Base-by-base conservation (phyloP, 2,888 invertebrate species). In the Orchestes rusci region DNA sequence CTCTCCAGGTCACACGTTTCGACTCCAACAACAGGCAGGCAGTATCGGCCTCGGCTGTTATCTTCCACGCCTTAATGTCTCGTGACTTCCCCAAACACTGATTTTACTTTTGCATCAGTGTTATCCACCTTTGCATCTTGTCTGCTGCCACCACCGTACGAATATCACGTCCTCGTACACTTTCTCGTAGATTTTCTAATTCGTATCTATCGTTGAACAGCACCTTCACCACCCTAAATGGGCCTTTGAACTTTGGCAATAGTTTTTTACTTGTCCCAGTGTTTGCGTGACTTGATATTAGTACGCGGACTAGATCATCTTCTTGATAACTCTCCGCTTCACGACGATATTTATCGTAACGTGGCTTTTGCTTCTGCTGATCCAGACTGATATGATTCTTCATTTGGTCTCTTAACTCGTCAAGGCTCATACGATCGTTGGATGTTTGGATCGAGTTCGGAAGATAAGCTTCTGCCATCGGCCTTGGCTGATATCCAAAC, bases 121-220 rank as follows among this genome's bases (percentile, higher is more conserved):
- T n/a, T n/a, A n/a, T n/a, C n/a, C n/a, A n/a, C n/a, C n/a, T n/a
- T n/a, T n/a, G n/a, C n/a, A n/a, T n/a, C n/a, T n/a, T n/a, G n/a
- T n/a, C n/a, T n/a, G n/a, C n/a, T n/a, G n/a, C n/a, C n/a, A n/a
- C n/a, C n/a, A n/a, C n/a, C n/a, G n/a, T n/a, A n/a, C n/a, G n/a
- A n/a, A n/a, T n/a, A n/a, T n/a, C n/a, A n/a, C n/a, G n/a, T n/a
- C n/a, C n/a, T n/a, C n/a, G n/a, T n/a, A n/a, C n/a, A n/a, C 23
- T 10, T 23, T 23, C 23, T 23, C 23, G 23, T 10, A 23, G 10
- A 10, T 23, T 17, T 7, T 17, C 39, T 2, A 48, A 35, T 32
- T 35, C 28, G 27, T 47, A 50, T 28, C 40, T 17, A 33, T 49
- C 49, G 19, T 50, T 39, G 7, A 39, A 20, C 16, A 50, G 10